Evolutionary conservation across 1,140 invertebrate genomes (phyloP).

Genomic region (Cotesia typhae): DNA sequence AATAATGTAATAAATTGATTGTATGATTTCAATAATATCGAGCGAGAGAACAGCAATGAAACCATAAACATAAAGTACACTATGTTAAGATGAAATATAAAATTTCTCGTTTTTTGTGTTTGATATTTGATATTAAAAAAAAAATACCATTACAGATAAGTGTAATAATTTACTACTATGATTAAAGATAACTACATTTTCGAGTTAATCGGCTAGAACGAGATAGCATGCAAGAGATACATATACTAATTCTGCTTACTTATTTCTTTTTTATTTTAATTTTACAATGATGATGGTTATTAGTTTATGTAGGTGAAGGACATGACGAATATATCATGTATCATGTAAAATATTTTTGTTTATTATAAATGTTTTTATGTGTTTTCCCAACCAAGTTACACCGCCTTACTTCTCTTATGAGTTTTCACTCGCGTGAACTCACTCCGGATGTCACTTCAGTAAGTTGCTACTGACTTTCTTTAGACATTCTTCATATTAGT

Average conservation of each 20-base stretch:
- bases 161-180: too few relatives aligned
- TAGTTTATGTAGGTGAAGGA: constrained; percentile 28
- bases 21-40: too few relatives aligned
- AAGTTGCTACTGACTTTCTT: constrained; percentile 7
- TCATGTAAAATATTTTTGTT: constrained; percentile 3
- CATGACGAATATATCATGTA: constrained; percentile 1
- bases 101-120: too few relatives aligned
- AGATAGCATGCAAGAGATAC: not conserved
- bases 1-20: too few relatives aligned
- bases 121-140: too few relatives aligned
- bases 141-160: too few relatives aligned
- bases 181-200: too few relatives aligned
- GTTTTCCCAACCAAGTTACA: not conserved
- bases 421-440: constrained; percentile 32
- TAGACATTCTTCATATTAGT: not conserved
- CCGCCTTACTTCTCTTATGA: not conserved
- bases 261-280: constrained; percentile 8
- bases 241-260: not conserved
- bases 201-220: too few relatives aligned
- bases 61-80: too few relatives aligned
- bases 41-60: too few relatives aligned
- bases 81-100: too few relatives aligned
- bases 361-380: constrained; percentile 18
- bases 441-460: constrained; percentile 27
- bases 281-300: constrained; percentile 5